Base-by-base conservation (phyloP, 2,888 invertebrate genomes). In the Xestia sexstrigata region DNA sequence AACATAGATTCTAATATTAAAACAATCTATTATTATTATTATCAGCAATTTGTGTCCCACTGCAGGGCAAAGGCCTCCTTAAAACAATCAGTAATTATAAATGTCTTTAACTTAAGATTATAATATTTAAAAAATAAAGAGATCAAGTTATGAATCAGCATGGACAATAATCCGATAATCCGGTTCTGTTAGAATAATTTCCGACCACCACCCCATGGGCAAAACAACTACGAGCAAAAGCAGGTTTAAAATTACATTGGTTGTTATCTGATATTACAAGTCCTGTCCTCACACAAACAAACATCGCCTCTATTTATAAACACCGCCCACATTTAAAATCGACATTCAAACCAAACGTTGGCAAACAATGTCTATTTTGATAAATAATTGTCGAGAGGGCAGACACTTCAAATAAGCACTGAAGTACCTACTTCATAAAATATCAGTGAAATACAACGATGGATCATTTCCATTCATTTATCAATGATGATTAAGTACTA, bases 281-380 rank as follows among this genome's bases (percentile, higher is more conserved):
- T 55, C 17, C 55, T 39, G 47, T 20, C 26, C 11, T 39, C 11
- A 15, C 30, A n/a, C 35, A 5, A 35, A 35, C 35, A 35, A 35
- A 35, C 35, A 35, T 35, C 5, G 6, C 35, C 4, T 49, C 23
- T 58, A 75, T 81, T 75, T 67, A 67, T 82, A 70, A 77, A 70
- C 30, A 47, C 23, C 78, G 8, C 23, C 70, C 30, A 47, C n/a
- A 52, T n/a, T 30, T 42, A 26, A 39, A 30, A 52, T 35, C 26
- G 30, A 49, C 63, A 49, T 60, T 47, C n/a, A 60, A 49, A n/a
- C 6, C 4, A 9, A 63, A 47, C 23, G 26, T 62, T 42, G 42
- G 60, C 45, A 35, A 52, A 78, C 47, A 82, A 55, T 45, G 20
- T 26, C 39, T 58, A 66, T 60, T 65, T 65, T 60, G 74, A 65